Base-by-base conservation (phyloP, 2,797 vertebrate genomes). In the Mareca strepera region DNA sequence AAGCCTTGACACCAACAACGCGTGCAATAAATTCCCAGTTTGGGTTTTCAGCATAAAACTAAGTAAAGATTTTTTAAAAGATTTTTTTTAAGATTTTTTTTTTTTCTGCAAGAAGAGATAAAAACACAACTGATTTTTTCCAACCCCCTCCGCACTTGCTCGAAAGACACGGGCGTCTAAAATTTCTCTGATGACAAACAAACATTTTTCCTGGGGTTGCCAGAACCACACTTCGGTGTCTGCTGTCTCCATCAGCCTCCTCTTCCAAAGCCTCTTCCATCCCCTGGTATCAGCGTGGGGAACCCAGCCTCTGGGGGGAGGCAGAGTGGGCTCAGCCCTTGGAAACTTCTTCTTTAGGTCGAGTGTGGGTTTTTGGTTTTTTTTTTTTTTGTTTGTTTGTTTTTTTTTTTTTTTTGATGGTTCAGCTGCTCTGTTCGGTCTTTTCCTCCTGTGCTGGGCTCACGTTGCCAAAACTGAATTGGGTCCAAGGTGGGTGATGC, bases 401-500 rank as follows among this genome's bases (percentile, higher is more conserved):
- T 41, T 41, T 3, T 41, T 16, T 41, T 46, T 86, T 89, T 58
- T 29, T 82, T 37, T 33, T 33, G 17, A 46, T 17, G 41, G 20
- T 79, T 66, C 33, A 11, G 17, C 21, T 23, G 26, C 50, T 33
- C 8, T 17, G 25, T 44, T 76, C 41, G 31, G 10, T 26, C 17
- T 68, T 39, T 9, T 8, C 5, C 25, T 13, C 3, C 39, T 16
- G 1, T 3, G 0, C 41, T 9, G 21, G 18, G 52, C 64, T 80
- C 25, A 0, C 46, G 1, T 1, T 8, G 7, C 1, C 0, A 46
- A 6, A 2, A 5, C 11, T 12, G 50, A 37, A 35, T 28, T 68
- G 67, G 41, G 84, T 41, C 44, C 55, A 9, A 56, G 18, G 12
- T 6, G 4, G 56, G 72, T 11, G 17, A 39, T 3, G 4, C 1